These are phyloP conservation scores for Fissipunctia ypsillon DNA, from an alignment of 2,888 invertebrate genomes.

Conservation along the genomic window DNA sequence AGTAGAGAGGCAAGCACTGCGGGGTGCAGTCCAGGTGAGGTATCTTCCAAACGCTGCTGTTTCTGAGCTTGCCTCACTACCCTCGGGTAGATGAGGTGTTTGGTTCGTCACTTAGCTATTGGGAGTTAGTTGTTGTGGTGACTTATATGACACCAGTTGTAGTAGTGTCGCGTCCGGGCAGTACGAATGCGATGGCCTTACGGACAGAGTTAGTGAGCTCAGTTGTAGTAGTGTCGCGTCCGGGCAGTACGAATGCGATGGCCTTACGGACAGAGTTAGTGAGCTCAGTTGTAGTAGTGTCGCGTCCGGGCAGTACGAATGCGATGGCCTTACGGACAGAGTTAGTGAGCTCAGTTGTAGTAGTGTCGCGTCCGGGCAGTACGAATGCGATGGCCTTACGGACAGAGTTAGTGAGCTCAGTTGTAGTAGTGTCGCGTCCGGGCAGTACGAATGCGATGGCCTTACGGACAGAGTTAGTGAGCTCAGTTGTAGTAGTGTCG, in stretches of 20 bases:
- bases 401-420: slow-evolving; percentile 10
- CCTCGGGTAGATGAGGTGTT: not conserved
- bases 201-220: slow-evolving; percentile 12
- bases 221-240: too few relatives aligned
- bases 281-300: slow-evolving; percentile 13
- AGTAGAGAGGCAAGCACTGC: too few relatives aligned
- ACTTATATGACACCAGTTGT: not conserved
- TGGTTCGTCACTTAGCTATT: not conserved
- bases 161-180: slow-evolving; percentile 7
- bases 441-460: not conserved
- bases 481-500: too few relatives aligned
- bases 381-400: not conserved
- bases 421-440: too few relatives aligned
- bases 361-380: too few relatives aligned
- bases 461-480: slow-evolving; percentile 10
- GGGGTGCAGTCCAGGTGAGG: too few relatives aligned
- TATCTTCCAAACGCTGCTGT: not conserved
- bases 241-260: not conserved
- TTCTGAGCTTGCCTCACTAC: not conserved
- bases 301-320: slow-evolving; percentile 2
- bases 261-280: slow-evolving; percentile 5
- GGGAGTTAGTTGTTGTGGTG: not conserved
- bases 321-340: not conserved
- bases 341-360: slow-evolving; percentile 14
- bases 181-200: not conserved